A percentile compares a stretch with the other conserved stretches of the same genome.
These are phyloP conservation scores for Syndactyla subalaris DNA, from an alignment of 2,797 vertebrate genomes.

Conservation along the genomic window DNA sequence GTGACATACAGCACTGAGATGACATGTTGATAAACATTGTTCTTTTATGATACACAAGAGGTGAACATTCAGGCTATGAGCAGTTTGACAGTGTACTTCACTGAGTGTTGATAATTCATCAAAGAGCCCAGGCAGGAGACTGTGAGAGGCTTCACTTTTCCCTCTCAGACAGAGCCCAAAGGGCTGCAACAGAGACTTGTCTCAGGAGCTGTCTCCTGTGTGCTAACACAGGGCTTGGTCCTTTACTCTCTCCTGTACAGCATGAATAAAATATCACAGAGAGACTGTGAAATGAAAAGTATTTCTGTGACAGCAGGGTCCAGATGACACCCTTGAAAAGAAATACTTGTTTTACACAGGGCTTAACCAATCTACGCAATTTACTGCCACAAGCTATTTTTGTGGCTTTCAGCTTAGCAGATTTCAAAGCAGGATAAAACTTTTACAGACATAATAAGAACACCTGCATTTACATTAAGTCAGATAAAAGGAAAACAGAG, in stretches of 20 bases:
- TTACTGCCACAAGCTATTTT: slow-evolving; percentile 32
- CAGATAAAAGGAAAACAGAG: slow-evolving; percentile 12
- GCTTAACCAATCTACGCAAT: not conserved
- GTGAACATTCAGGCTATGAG: not conserved
- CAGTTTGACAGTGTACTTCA: not conserved
- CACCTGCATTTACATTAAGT: slow-evolving; percentile 13
- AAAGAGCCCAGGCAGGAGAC: not conserved
- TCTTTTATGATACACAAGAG: not conserved
- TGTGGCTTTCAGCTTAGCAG: not conserved
- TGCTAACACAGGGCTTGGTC: not conserved
- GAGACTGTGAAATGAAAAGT: not conserved
- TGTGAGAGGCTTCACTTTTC: not conserved
- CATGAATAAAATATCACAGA: slow-evolving; percentile 56
- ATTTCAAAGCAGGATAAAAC: slow-evolving; percentile 47
- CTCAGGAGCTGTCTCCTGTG: not conserved
- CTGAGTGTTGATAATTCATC: not conserved
- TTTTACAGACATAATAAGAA: slow-evolving; percentile 52
- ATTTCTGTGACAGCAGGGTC: not conserved
- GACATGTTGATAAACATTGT: not conserved
- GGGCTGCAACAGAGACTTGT: not conserved
- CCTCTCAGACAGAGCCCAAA: not conserved
- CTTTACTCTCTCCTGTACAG: not conserved
- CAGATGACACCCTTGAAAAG: slow-evolving; percentile 7
- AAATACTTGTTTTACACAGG: slow-evolving; percentile 38
- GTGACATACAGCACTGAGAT: not conserved